Percentiles rank a stretch among this genome's conserved stretches.
These are phyloP conservation scores for Eupithecia insigniata DNA, from an alignment of 2,888 invertebrate genomes.

Conservation along the genomic window DNA sequence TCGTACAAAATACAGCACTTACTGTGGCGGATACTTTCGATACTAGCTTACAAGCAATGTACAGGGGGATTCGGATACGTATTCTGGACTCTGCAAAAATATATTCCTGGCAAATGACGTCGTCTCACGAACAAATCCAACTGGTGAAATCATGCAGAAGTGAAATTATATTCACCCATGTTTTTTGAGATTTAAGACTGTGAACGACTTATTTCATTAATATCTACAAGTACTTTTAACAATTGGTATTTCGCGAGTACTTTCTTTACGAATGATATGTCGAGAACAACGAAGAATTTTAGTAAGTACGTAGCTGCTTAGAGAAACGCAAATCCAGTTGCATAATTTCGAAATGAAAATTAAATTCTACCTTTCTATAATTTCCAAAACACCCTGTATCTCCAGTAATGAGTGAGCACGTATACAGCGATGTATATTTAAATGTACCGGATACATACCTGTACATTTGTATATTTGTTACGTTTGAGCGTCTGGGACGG, in stretches of 20 bases:
- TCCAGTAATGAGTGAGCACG: conserved; percentile 72
- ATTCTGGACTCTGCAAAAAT: not conserved
- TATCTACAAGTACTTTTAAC: too few relatives aligned
- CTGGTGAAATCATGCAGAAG: not conserved
- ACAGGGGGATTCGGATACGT: conserved; percentile 46
- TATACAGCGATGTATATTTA: conserved; percentile 75
- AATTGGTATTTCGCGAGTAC: too few relatives aligned
- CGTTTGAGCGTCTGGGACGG: conserved; percentile 26
- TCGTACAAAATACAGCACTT: conserved; percentile 82
- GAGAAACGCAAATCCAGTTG: not conserved
- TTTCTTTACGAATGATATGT: too few relatives aligned
- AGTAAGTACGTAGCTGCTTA: too few relatives aligned
- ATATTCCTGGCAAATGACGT: not conserved
- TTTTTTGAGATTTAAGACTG: too few relatives aligned
- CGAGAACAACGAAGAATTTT: too few relatives aligned
- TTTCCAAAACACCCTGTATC: conserved; percentile 57
- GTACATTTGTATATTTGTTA: conserved; percentile 22
- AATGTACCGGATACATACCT: conserved; percentile 56
- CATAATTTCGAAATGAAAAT: not conserved
- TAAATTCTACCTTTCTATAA: not conserved
- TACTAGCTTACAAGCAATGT: conserved; percentile 58
- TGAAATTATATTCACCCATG: too few relatives aligned
- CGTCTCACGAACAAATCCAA: not conserved
- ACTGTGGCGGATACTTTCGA: conserved; percentile 78
- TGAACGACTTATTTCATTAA: too few relatives aligned